These are phyloP conservation scores for Pseudocheirus occidentalis DNA, from an alignment of 2,797 vertebrate genomes.

Conservation along the genomic window DNA sequence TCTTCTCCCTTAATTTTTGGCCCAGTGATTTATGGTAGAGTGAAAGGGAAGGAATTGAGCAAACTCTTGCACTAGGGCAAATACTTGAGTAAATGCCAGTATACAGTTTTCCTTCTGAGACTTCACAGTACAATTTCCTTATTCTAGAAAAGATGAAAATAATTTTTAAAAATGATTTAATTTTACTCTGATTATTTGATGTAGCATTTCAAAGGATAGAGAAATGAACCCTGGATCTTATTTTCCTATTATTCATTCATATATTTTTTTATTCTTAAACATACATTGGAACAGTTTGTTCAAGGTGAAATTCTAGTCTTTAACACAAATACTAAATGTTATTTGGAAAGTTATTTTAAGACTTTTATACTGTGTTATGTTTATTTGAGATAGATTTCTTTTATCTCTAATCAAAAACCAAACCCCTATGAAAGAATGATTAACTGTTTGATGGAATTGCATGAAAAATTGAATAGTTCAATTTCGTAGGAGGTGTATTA, in stretches of 20 bases:
- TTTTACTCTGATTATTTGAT: slow-evolving; percentile 35
- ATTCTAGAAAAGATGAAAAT: slow-evolving; percentile 33
- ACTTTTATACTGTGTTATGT: slow-evolving; percentile 39
- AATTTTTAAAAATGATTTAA: slow-evolving; percentile 39
- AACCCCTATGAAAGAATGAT: slow-evolving; percentile 69
- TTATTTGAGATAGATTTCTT: slow-evolving; percentile 52
- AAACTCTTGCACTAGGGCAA: background rate
- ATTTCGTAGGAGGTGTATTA: slow-evolving; percentile 85
- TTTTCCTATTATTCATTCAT: slow-evolving; percentile 43
- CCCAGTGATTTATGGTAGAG: background rate
- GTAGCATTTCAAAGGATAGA: slow-evolving; percentile 50
- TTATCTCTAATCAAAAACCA: slow-evolving; percentile 49
- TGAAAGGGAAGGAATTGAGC: background rate
- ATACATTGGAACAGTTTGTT: slow-evolving; percentile 30
- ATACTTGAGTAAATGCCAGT: background rate
- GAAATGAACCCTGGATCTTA: slow-evolving; percentile 42
- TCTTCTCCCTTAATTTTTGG: background rate
- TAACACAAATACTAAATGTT: slow-evolving; percentile 15
- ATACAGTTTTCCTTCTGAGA: slow-evolving; percentile 22
- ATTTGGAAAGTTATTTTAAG: slow-evolving; percentile 44
- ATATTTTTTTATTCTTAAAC: slow-evolving; percentile 41
- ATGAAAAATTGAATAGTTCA: slow-evolving; percentile 79
- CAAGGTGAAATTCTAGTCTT: slow-evolving; percentile 39
- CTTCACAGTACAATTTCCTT: slow-evolving; percentile 24
- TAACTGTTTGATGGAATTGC: slow-evolving; percentile 77